These are phyloP conservation scores for Hirtodrosophila alboralis DNA, from an alignment of 2,888 invertebrate species.

Conservation along the genomic window DNA sequence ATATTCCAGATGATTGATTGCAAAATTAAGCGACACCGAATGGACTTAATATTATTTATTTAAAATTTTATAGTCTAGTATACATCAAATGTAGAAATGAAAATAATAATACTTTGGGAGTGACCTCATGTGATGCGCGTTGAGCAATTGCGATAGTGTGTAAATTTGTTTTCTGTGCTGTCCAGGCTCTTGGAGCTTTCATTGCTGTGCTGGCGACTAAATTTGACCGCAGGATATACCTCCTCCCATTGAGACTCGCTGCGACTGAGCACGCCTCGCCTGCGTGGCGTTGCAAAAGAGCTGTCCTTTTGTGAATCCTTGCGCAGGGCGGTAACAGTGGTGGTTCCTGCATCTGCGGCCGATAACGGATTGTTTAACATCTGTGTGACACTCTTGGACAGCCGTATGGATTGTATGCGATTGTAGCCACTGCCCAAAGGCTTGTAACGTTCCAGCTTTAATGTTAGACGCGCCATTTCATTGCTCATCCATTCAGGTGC, in stretches of 20 bases:
- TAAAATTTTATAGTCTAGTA: background rate
- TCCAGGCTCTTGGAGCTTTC: constrained; percentile 52
- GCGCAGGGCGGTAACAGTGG: background rate
- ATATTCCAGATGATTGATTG: too few species aligned
- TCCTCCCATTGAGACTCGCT: constrained; percentile 79
- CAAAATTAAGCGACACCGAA: too few species aligned
- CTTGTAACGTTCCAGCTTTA: constrained; percentile 80
- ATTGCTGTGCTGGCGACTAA: constrained; percentile 53
- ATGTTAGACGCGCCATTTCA: constrained; percentile 80
- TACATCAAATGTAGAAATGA: constrained; percentile 1
- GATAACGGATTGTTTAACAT: constrained; percentile 82
- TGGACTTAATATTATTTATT: constrained; percentile 5
- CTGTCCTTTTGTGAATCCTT: constrained; percentile 30
- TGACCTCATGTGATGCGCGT: constrained; percentile 71
- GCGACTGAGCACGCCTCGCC: constrained; percentile 73
- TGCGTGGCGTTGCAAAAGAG: constrained; percentile 42
- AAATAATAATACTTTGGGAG: background rate
- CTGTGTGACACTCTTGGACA: constrained; percentile 82
- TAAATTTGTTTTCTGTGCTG: constrained; percentile 59
- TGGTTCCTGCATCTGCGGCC: constrained; percentile 19
- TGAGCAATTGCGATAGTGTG: constrained; percentile 81
- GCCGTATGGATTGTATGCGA: constrained; percentile 81
- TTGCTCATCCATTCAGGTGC: constrained; percentile 80
- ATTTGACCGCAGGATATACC: constrained; percentile 75
- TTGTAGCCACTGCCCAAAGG: constrained; percentile 81